These are phyloP conservation scores for Liasis olivaceus DNA, from an alignment of 2,797 vertebrate genomes.

Conservation along the genomic window DNA sequence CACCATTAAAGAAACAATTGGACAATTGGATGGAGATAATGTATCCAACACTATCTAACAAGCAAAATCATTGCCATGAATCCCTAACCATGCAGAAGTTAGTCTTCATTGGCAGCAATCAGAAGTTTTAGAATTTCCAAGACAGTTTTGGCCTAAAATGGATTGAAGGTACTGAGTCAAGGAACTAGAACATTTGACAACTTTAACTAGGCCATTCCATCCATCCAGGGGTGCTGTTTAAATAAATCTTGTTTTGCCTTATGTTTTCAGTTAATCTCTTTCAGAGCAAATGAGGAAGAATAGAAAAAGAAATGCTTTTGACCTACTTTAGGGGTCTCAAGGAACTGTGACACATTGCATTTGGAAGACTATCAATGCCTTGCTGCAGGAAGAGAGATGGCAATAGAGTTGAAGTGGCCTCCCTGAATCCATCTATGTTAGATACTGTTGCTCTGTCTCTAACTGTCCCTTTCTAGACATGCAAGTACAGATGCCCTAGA, in stretches of 20 bases:
- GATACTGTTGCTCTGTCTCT: neutral
- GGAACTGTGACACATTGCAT: neutral
- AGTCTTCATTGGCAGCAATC: fast-evolving
- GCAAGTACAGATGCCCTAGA: neutral
- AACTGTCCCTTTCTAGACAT: neutral
- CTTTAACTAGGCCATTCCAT: neutral
- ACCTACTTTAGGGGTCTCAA: neutral
- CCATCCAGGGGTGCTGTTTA: neutral
- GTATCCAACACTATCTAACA: neutral
- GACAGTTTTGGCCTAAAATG: neutral
- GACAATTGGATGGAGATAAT: neutral
- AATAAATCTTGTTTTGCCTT: neutral
- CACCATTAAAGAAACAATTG: neutral
- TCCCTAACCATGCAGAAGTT: neutral
- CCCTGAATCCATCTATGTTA: neutral
- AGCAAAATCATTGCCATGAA: neutral
- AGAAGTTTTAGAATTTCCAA: neutral
- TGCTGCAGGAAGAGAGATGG: neutral
- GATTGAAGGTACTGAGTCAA: neutral
- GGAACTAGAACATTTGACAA: neutral
- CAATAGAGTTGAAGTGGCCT: neutral
- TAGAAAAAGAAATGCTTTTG: neutral
- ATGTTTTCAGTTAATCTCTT: neutral
- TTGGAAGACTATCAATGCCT: neutral
- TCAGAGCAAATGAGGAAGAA: neutral